These are phyloP conservation scores for Papilio glaucus DNA, from an alignment of 1,140 invertebrate genomes.

Conservation along the genomic window DNA sequence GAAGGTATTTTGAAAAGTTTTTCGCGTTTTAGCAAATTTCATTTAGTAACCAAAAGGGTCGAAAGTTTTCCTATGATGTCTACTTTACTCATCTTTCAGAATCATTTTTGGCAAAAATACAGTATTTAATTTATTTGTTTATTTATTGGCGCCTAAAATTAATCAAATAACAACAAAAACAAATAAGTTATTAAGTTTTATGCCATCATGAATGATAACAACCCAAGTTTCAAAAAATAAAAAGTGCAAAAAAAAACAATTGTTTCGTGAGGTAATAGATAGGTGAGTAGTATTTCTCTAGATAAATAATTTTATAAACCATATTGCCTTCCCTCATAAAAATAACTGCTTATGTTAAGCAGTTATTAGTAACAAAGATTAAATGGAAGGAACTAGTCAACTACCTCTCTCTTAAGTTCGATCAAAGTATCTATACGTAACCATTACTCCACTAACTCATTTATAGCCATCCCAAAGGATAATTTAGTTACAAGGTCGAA, in stretches of 20 bases:
- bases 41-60: constrained; percentile 8
- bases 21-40: constrained; percentile 21
- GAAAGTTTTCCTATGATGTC: not conserved
- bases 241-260: too few species aligned
- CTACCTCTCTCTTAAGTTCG: not conserved
- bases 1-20: constrained; percentile 26
- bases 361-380: not conserved
- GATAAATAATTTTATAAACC: too few species aligned
- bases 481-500: constrained; percentile 26
- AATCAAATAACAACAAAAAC: too few species aligned
- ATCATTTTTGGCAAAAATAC: constrained; percentile 2
- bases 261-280: too few species aligned
- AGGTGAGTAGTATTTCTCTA: too few species aligned
- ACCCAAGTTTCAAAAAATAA: too few species aligned
- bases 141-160: too few species aligned
- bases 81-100: not conserved
- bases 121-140: not conserved
- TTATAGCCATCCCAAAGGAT: constrained; percentile 24
- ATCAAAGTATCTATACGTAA: not conserved
- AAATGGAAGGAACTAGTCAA: not conserved
- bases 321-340: too few species aligned
- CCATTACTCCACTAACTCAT: constrained; percentile 1
- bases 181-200: too few species aligned
- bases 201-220: too few species aligned
- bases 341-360: not conserved